Percentiles rank a stretch among this genome's conserved stretches.
phyloP scores from a whole-genome alignment of 2,797 vertebrate species.

The Coregonus ussuriensis region DNA sequence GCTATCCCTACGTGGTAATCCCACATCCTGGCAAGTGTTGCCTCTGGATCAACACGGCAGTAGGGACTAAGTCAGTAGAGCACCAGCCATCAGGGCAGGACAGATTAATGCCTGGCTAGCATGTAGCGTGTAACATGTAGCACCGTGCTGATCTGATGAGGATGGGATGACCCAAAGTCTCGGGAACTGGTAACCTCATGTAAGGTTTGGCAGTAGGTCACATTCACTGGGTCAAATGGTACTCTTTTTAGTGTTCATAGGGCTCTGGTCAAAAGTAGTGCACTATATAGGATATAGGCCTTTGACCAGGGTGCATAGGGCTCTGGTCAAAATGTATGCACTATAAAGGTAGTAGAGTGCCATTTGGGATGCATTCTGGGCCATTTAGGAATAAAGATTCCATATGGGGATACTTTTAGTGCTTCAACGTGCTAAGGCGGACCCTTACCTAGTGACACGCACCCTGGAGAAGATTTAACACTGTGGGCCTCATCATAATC shows the following conservation, averaged over 20 bases:
- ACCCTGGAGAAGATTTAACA: neutral
- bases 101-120: constrained; percentile 1
- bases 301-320: neutral
- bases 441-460: neutral
- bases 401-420: neutral
- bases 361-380: neutral
- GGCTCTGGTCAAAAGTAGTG: too few relatives aligned
- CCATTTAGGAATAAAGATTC: neutral
- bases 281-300: too few relatives aligned
- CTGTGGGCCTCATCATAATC: neutral
- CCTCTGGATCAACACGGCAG: constrained; percentile 3
- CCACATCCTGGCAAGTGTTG: constrained; percentile 20
- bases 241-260: too few relatives aligned
- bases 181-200: neutral
- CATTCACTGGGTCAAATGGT: neutral
- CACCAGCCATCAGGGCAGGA: constrained; percentile 1
- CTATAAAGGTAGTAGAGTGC: neutral
- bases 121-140: constrained; percentile 32
- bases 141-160: constrained; percentile 44
- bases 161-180: neutral
- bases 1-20: constrained; percentile 18
- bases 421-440: neutral
- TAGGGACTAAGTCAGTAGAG: constrained; percentile 10
- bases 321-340: neutral
- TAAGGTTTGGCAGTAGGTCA: neutral